Conservation (phyloP, 1,140 invertebrate genomes). For the Goniozus legneri region DNA sequence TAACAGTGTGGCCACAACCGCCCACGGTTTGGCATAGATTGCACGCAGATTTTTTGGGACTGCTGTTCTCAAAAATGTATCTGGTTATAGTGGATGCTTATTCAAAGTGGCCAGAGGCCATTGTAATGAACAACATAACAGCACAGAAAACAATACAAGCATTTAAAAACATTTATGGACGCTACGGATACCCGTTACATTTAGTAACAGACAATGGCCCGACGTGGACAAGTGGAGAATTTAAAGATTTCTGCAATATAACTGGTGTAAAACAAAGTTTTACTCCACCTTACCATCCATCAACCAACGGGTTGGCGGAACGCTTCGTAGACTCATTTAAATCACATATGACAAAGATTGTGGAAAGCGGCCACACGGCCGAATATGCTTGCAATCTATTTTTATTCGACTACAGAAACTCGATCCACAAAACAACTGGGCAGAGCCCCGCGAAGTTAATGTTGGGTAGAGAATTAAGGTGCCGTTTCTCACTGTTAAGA, state of each 20-base stretch:
- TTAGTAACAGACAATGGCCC: slow-evolving; percentile 10
- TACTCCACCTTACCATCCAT: slow-evolving; percentile 17
- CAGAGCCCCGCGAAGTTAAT: slow-evolving; percentile 11
- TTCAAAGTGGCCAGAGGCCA: slow-evolving; percentile 47
- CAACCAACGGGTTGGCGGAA: background rate
- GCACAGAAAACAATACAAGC: slow-evolving; percentile 9
- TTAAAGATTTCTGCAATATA: slow-evolving; percentile 14
- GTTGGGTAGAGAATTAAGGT: slow-evolving; percentile 3
- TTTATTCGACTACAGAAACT: slow-evolving; percentile 7
- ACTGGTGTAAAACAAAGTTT: slow-evolving; percentile 17
- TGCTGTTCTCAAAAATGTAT: slow-evolving; percentile 39
- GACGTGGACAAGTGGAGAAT: slow-evolving; percentile 5
- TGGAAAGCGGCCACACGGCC: background rate
- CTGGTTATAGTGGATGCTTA: slow-evolving; percentile 47
- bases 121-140: slow-evolving; percentile 16
- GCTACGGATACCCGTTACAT: slow-evolving; percentile 5
- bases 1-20: slow-evolving; percentile 38
- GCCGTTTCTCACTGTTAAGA: background rate
- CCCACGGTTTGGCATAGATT: slow-evolving; percentile 46
- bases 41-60: slow-evolving; percentile 54
- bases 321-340: slow-evolving; percentile 10
- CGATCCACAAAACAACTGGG: slow-evolving; percentile 13
- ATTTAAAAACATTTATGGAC: slow-evolving; percentile 12
- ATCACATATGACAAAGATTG: slow-evolving; percentile 7
- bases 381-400: slow-evolving; percentile 4